Percentiles rank a stretch among this genome's conserved stretches.
Evolutionary conservation across 2,797 vertebrate genomes (phyloP).

Genomic region (Malacoraja senta): DNA sequence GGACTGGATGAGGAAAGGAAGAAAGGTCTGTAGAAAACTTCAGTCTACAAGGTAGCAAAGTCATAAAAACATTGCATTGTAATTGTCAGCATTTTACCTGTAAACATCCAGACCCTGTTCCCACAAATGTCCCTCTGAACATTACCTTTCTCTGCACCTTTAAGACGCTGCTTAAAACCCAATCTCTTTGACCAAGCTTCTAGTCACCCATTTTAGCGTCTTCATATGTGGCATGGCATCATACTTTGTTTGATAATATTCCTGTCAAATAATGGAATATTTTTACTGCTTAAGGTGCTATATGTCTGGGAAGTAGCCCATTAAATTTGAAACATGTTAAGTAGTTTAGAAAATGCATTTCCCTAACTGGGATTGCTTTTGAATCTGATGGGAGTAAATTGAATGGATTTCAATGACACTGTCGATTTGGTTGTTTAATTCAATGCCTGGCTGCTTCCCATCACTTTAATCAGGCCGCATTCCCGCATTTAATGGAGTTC

Average conservation of each 20-base stretch:
- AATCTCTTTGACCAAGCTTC: neutral
- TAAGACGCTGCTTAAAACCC: neutral
- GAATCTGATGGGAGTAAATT: neutral
- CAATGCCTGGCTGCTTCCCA: neutral
- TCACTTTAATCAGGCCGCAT: neutral
- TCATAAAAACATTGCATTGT: neutral
- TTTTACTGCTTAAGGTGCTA: neutral
- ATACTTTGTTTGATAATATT: neutral
- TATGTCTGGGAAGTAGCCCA: too few relatives aligned
- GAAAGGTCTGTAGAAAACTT: slow-evolving; percentile 17
- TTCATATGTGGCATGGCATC: neutral
- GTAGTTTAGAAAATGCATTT: neutral
- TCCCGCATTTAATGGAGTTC: neutral
- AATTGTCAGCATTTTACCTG: neutral
- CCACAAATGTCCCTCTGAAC: neutral
- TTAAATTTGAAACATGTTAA: neutral
- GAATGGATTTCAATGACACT: neutral
- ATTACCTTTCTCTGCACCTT: neutral
- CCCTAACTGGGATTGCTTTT: neutral
- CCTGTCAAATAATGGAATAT: neutral
- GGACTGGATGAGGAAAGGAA: slow-evolving; percentile 62
- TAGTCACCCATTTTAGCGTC: neutral
- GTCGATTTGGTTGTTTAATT: neutral
- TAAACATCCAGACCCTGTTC: neutral
- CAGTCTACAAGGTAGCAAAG: neutral